Evolutionary conservation across 2,888 invertebrate species (phyloP).

Genomic region (Eledone cirrhosa): DNA sequence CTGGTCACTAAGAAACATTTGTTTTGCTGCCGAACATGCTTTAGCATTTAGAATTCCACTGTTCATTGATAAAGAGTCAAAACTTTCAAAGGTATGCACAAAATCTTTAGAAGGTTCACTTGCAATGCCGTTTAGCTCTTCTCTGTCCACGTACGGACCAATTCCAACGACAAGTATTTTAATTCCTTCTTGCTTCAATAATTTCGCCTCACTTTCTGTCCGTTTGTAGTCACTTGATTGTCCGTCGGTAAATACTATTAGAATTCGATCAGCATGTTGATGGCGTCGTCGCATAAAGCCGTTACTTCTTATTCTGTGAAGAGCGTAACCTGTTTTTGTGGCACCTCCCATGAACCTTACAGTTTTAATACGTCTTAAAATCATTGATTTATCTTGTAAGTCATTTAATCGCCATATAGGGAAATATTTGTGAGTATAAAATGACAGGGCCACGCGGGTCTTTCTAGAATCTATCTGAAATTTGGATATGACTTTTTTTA

Average conservation of each 20-base stretch:
- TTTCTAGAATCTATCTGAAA: background rate
- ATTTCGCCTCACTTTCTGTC: conserved; percentile 36
- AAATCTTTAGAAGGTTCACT: conserved; percentile 33
- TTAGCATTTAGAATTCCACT: conserved; percentile 39
- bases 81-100: conserved; percentile 38
- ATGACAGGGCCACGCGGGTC: background rate
- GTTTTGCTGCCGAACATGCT: conserved; percentile 34
- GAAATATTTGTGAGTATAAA: background rate
- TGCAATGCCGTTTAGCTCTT: conserved; percentile 39
- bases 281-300: conserved; percentile 37
- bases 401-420: background rate
- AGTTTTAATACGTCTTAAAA: background rate
- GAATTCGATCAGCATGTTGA: conserved; percentile 38
- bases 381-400: background rate
- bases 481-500: background rate
- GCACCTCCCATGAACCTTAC: conserved; percentile 37
- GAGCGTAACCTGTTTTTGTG: conserved; percentile 41
- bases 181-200: conserved; percentile 36
- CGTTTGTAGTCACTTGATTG: conserved; percentile 36
- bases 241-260: conserved; percentile 47
- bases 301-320: conserved; percentile 36
- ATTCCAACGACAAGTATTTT: conserved; percentile 44
- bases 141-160: conserved; percentile 33
- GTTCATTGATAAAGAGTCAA: conserved; percentile 37
- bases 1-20: conserved; percentile 7